Percentiles rank a stretch among this genome's conserved stretches.
Conservation (phyloP, 2,797 vertebrate species). For the Sebastes cheni region DNA sequence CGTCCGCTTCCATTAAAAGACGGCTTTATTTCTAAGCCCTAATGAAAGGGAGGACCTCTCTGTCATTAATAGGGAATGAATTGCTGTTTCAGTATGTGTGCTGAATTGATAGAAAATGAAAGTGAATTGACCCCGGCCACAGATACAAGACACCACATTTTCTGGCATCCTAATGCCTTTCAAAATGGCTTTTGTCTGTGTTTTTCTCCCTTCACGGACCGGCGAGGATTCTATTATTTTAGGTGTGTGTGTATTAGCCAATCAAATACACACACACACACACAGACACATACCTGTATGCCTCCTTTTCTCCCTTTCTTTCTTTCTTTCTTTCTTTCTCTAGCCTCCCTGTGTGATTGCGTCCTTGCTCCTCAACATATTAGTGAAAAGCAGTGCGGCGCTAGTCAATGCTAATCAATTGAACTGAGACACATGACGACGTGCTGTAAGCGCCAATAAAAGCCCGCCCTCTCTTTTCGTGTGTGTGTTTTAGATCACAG, state of each 20-base stretch:
- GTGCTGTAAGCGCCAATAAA: background rate
- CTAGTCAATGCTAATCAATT: slow-evolving; percentile 38
- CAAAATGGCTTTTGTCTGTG: slow-evolving; percentile 39
- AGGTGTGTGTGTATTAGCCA: background rate
- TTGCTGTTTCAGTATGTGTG: slow-evolving; percentile 31
- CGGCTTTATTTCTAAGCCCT: slow-evolving; percentile 28
- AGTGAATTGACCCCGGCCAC: slow-evolving; percentile 39
- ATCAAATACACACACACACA: background rate
- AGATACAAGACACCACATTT: slow-evolving; percentile 34
- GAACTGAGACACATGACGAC: slow-evolving; percentile 23
- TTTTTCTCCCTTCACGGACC: slow-evolving; percentile 25
- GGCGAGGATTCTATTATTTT: slow-evolving; percentile 49
- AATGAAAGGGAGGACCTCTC: slow-evolving; percentile 44
- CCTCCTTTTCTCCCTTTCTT: slow-evolving; percentile 18
- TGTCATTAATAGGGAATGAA: slow-evolving; percentile 56
- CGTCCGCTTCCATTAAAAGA: slow-evolving; percentile 19
- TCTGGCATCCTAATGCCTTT: slow-evolving; percentile 44
- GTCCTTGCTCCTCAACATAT: slow-evolving; percentile 61
- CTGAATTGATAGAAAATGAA: slow-evolving; percentile 38
- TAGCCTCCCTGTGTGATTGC: background rate
- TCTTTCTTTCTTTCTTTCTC: slow-evolving; percentile 2
- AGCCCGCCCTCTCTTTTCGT: background rate
- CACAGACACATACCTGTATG: slow-evolving; percentile 4
- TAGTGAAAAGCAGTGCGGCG: slow-evolving; percentile 34
- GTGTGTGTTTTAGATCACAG: slow-evolving; percentile 88